Evolutionary conservation across 2,113 vertebrate genomes (phyloP).

Genomic region (Protomyctophum bolini): DNA sequence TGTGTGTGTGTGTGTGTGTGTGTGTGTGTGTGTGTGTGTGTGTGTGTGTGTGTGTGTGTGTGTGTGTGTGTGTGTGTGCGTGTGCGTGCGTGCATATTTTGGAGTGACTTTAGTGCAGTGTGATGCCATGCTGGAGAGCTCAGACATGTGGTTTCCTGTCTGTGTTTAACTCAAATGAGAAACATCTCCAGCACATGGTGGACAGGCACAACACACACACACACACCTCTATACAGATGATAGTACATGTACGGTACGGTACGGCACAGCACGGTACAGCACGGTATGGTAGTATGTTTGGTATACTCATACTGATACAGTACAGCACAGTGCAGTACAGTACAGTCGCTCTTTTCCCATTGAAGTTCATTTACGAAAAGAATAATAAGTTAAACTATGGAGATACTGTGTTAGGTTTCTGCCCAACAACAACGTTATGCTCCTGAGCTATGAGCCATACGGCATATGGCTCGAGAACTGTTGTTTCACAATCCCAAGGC

Average conservation of each 20-base stretch:
- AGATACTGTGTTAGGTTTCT: neutral
- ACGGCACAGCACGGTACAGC: too few species aligned
- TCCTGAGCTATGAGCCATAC: too few species aligned
- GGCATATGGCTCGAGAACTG: too few species aligned
- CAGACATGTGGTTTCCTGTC: constrained; percentile 97
- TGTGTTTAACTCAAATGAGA: constrained; percentile 90
- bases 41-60: neutral
- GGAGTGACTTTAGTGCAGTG: constrained; percentile 1
- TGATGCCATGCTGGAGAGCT: constrained; percentile 75
- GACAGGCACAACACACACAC: constrained; percentile 55
- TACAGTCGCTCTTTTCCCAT: too few species aligned
- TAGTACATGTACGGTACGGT: neutral
- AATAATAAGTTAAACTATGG: neutral
- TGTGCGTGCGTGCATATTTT: neutral
- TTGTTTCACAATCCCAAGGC: too few species aligned
- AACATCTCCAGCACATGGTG: constrained; percentile 81
- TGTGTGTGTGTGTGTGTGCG: neutral
- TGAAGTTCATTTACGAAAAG: too few species aligned
- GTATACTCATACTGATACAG: too few species aligned
- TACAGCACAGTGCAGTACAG: too few species aligned
- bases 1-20: neutral
- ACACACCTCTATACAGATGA: constrained; percentile 23
- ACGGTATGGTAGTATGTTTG: too few species aligned
- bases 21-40: neutral
- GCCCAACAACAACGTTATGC: too few species aligned